Evolutionary conservation across 2,888 invertebrate species (phyloP).

Genomic region (Ryuthela nishihirai): DNA sequence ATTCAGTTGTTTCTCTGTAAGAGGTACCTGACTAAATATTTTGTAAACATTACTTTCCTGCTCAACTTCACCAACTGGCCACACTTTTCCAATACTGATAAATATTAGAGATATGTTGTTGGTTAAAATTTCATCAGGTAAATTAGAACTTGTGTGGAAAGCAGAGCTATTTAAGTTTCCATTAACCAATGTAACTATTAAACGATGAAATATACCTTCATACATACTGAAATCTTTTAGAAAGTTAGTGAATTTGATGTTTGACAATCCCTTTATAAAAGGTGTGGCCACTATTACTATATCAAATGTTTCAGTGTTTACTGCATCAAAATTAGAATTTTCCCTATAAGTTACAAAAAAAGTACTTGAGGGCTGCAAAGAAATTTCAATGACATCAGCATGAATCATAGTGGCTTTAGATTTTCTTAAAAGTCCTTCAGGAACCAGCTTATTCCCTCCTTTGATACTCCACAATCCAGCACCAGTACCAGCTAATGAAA

Average conservation of each 20-base stretch:
- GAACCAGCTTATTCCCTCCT: conserved; percentile 59
- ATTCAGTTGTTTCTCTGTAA: conserved; percentile 53
- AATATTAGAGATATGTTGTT: conserved; percentile 54
- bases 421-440: conserved; percentile 49
- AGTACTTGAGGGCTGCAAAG: conserved; percentile 4
- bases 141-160: conserved; percentile 44
- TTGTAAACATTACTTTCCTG: conserved; percentile 56
- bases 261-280: conserved; percentile 52
- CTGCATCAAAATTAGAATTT: conserved; percentile 6
- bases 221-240: conserved; percentile 47
- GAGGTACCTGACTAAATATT: conserved; percentile 56
- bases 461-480: conserved; percentile 58
- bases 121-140: conserved; percentile 53
- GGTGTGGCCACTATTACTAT: conserved; percentile 60
- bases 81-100: conserved; percentile 51
- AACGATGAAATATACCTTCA: conserved; percentile 55
- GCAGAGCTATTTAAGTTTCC: conserved; percentile 55
- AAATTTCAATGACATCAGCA: conserved; percentile 36
- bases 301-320: conserved; percentile 52
- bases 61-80: conserved; percentile 34
- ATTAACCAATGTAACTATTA: conserved; percentile 58
- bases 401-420: conserved; percentile 50
- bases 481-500: conserved; percentile 58
- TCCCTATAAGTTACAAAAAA: conserved; percentile 9
- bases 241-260: conserved; percentile 55